These are phyloP conservation scores for Choristoneura rosaceana DNA, from an alignment of 2,888 invertebrate species.

Conservation along the genomic window DNA sequence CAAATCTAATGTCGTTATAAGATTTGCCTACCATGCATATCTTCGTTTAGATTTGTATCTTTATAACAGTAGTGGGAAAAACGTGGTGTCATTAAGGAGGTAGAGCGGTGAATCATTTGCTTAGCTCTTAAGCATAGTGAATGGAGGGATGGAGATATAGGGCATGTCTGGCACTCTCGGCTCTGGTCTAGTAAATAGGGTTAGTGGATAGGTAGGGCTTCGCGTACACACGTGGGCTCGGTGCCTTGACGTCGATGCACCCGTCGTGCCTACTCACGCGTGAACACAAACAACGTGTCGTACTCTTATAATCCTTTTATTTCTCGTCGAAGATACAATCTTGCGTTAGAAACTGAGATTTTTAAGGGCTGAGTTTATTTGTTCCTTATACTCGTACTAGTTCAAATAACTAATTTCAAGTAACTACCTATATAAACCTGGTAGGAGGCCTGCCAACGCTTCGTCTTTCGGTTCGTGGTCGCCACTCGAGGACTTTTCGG, in stretches of 20 bases:
- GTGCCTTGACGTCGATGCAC: slow-evolving; percentile 57
- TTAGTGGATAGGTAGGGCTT: slow-evolving; percentile 78
- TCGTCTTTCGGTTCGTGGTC: too few species aligned
- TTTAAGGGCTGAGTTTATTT: neutral
- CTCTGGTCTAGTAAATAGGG: slow-evolving; percentile 71
- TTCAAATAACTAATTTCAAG: too few species aligned
- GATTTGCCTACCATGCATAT: slow-evolving; percentile 21
- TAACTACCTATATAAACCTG: too few species aligned
- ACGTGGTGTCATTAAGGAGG: slow-evolving; percentile 8
- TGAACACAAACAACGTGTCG: slow-evolving; percentile 51
- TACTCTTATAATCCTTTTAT: slow-evolving; percentile 27
- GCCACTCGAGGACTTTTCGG: too few species aligned
- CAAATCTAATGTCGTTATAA: slow-evolving; percentile 29
- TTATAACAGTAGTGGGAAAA: slow-evolving; percentile 19
- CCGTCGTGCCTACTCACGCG: slow-evolving; percentile 62
- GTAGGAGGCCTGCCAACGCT: too few species aligned
- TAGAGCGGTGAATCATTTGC: slow-evolving; percentile 6
- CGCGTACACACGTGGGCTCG: slow-evolving; percentile 60
- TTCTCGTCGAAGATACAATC: slow-evolving; percentile 20
- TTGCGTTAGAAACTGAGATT: slow-evolving; percentile 20
- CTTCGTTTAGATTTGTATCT: slow-evolving; percentile 28
- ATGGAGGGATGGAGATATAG: slow-evolving; percentile 61
- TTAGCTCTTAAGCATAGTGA: neutral
- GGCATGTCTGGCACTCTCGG: slow-evolving; percentile 53
- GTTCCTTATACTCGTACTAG: neutral